Evolutionary conservation across 2,888 invertebrate species (phyloP), one percentile per base, ranked within the genome.

Genomic region (Plemyria rubiginata): DNA sequence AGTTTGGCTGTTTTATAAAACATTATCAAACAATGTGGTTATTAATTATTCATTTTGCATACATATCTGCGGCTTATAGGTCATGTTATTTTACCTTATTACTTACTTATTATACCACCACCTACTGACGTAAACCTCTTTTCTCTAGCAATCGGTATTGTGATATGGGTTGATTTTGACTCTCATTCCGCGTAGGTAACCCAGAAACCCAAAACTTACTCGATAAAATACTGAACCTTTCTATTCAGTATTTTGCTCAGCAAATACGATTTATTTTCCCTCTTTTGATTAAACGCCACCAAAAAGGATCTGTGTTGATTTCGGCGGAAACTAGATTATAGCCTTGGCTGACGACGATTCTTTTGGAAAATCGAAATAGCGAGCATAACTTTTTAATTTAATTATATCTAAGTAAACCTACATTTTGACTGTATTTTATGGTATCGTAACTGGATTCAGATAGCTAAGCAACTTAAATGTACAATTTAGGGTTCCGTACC

Each of bases 321-420:
- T 55, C 45, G 40, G 29, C 48, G 59, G 51, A 56, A 70, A 70
- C 60, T 66, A 66, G 66, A 66, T 71, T 67, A 58, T 65, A 53
- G 59, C 54, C 59, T 67, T 54, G 52, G 64, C 61, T 71, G 68
- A 74, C 71, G 70, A 63, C 61, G 32, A 72, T 76, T 76, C 68
- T 65, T 68, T 61, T 61, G 43, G 55, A 66, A 67, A 66, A 9
- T 1, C 1, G 3, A 43, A 43, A 53, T 7, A 32, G 32, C 32
- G 32, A 32, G 8, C 32, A 32, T 32, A 32, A 7, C 32, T 32
- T 32, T 7, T 32, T 32, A 32, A 32, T 32, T 32, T 32, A 32
- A 32, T 32, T 32, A 32, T 32, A 32, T 0, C 7, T 32, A 32
- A 22, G 22, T 1, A 22, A 22, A 22, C 2, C 22, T 22, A 22